phyloP scores from a whole-genome alignment of 1,140 invertebrate species.

The Drosophila carrolli region DNA sequence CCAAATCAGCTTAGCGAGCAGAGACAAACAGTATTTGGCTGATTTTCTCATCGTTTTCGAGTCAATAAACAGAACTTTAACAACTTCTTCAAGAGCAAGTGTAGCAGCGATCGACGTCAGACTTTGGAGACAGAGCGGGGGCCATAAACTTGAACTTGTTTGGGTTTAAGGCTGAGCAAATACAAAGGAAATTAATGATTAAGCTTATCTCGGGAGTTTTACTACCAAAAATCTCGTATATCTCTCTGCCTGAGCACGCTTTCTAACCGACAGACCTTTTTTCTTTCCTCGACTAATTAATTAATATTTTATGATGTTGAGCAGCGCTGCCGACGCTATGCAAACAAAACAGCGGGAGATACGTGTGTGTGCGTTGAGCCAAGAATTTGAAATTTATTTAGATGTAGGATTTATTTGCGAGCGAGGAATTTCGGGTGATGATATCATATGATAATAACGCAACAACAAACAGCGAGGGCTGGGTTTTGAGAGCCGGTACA shows the following conservation, averaged over 20 bases:
- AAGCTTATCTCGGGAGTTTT: slow-evolving; percentile 68
- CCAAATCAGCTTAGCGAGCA: slow-evolving; percentile 43
- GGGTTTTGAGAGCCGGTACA: slow-evolving; percentile 19
- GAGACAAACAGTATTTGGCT: slow-evolving; percentile 32
- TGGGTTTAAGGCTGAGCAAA: slow-evolving; percentile 59
- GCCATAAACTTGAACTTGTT: slow-evolving; percentile 81
- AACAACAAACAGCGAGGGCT: slow-evolving; percentile 51
- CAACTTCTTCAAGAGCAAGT: slow-evolving; percentile 72
- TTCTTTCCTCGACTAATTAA: slow-evolving; percentile 69
- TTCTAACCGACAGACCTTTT: slow-evolving; percentile 61
- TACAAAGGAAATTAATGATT: slow-evolving; percentile 76
- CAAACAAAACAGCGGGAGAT: slow-evolving; percentile 75
- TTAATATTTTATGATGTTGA: slow-evolving; percentile 81
- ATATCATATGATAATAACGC: slow-evolving; percentile 81
- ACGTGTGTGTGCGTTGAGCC: slow-evolving; percentile 24
- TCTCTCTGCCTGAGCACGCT: slow-evolving; percentile 55
- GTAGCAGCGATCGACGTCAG: slow-evolving; percentile 6
- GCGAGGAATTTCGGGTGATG: slow-evolving; percentile 81
- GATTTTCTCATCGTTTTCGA: slow-evolving; percentile 69
- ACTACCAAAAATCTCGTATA: slow-evolving; percentile 50
- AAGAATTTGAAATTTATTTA: slow-evolving; percentile 81
- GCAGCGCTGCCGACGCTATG: slow-evolving; percentile 62
- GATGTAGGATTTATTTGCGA: slow-evolving; percentile 82
- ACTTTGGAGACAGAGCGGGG: slow-evolving; percentile 1
- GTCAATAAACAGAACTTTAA: slow-evolving; percentile 73